Conservation (phyloP, 37 sponge, comb jelly and placozoan genomes). For the Aplysina aerophoba region DNA sequence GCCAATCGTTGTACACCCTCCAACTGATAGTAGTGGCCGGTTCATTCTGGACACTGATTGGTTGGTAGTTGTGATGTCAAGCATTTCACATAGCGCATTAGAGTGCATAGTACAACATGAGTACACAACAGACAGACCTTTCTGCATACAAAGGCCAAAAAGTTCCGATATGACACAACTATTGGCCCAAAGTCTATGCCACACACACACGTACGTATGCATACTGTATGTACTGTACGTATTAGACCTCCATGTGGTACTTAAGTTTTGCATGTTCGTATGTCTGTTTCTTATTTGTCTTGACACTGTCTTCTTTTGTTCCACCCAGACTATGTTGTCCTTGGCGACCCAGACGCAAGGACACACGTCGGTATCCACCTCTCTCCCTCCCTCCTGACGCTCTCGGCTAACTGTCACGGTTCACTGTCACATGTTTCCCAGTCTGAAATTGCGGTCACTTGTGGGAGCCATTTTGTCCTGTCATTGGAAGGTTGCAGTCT, state of each 20-base stretch:
- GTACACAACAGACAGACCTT: slow-evolving; percentile 1
- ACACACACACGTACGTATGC: no score
- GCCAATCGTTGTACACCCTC: no score
- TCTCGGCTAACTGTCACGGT: slow-evolving; percentile 48
- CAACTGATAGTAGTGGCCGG: no score
- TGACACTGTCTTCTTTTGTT: no score
- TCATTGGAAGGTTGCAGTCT: background rate
- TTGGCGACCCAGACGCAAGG: slow-evolving; percentile 73
- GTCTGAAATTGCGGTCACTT: background rate
- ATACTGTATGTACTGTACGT: background rate
- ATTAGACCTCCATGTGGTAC: no score
- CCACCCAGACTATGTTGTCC: slow-evolving; percentile 14
- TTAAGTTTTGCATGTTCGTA: no score
- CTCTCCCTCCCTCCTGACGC: background rate
- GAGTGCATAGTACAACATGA: background rate
- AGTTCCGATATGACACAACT: no score
- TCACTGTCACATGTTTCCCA: background rate
- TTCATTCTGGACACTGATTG: no score
- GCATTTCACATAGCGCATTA: background rate
- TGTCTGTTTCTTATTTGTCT: no score
- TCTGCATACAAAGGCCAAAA: no score
- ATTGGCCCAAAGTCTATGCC: no score
- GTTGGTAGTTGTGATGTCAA: background rate
- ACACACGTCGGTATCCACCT: slow-evolving; percentile 34
- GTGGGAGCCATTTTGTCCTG: slow-evolving; percentile 8